Base-by-base conservation (phyloP, 1,140 invertebrate genomes). In the Teleopsis dalmanni region DNA sequence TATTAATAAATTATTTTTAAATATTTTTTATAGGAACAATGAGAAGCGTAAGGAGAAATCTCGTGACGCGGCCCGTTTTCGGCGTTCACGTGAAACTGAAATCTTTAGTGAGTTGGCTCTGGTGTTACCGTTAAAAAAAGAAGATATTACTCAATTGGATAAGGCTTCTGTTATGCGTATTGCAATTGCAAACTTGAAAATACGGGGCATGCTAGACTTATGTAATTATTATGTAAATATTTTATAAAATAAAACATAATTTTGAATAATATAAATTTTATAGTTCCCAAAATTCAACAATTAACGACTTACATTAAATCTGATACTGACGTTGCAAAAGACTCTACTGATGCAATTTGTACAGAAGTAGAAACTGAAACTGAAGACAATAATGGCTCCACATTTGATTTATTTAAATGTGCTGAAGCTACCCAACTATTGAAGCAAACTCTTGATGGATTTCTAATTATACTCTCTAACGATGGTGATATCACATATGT, bases 1-100 rank as follows among this genome's bases (percentile, higher is more conserved):
- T 13, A 29, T 42, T 11, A 23, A n/a, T 33, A 16, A 41, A 34
- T 41, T 31, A 11, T 27, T 40, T 1, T 10, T 33, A 36, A 3
- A 21, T 41, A 5, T 21, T 38, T 38, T 61, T 76, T 76, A n/a
- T 74, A 92, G 89, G 80, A 92, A 88, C 63, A 90, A 92, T 73
- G 93, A 98, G 72, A 90, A 94, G 59, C 78, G 93, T n/a, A 95
- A 96, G 72, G 94, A 97, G 73, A 95, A 95, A 62, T 96, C 92
- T 1, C 80, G 93, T 38, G 91, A 96, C 73, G 95, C 94, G 3
- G 95, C 94, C 0, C 77, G 93, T 58, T 93, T 83, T 63, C 80
- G 95, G 25, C 81, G 95, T 31, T 91, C 90, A 51, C 87, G 87
- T 60, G 95, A 97, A 75, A 92, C 92, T 48, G 90, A 95, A 72